Conservation (phyloP, 2,888 invertebrate genomes). For the Cephus pulcher region DNA sequence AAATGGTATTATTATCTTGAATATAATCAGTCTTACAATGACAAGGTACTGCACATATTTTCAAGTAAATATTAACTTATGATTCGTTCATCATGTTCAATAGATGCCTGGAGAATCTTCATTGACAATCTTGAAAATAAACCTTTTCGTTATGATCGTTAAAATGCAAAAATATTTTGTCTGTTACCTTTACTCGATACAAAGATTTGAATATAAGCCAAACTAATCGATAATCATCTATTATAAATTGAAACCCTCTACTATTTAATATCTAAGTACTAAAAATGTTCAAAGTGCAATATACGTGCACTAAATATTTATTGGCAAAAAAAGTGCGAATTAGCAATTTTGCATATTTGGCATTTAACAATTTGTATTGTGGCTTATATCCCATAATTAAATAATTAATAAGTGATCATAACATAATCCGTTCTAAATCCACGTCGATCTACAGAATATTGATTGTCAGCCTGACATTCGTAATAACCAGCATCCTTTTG, state of each 20-base stretch:
- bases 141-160: constrained; percentile 5
- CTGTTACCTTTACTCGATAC: background rate
- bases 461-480: constrained; percentile 80
- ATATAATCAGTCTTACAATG: constrained; percentile 23
- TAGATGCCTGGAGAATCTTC: background rate
- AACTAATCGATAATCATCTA: background rate
- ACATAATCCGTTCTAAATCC: constrained; percentile 77
- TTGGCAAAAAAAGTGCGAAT: background rate
- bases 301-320: constrained; percentile 1
- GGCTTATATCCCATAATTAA: constrained; percentile 16
- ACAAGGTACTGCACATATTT: background rate
- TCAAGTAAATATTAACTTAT: background rate
- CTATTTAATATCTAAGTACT: background rate
- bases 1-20: constrained; percentile 5
- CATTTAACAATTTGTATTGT: constrained; percentile 9
- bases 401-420: constrained; percentile 68
- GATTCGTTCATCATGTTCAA: background rate
- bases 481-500: constrained; percentile 80
- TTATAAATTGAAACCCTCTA: background rate
- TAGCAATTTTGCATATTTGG: constrained; percentile 6
- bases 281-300: constrained; percentile 8
- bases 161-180: constrained; percentile 17
- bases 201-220: constrained; percentile 15
- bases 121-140: constrained; percentile 3
- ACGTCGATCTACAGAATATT: constrained; percentile 76